Conservation (phyloP, 2,888 invertebrate species). For the Camptogramma bilineatum region DNA sequence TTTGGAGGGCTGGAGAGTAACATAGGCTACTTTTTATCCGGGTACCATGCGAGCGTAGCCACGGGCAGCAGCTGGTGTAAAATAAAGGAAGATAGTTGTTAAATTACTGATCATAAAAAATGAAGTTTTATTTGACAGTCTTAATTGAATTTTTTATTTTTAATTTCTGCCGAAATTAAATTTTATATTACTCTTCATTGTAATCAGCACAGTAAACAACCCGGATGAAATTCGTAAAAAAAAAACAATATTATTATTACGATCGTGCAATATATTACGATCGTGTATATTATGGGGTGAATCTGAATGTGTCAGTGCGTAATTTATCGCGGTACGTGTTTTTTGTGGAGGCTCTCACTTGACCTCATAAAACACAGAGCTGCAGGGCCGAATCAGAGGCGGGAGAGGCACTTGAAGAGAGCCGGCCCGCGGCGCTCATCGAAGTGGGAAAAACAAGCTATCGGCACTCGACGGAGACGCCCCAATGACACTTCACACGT, state of each 20-base stretch:
- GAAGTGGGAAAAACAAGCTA: constrained; percentile 84
- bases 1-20: too few species aligned
- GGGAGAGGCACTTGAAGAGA: constrained; percentile 58
- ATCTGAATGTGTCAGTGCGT: constrained; percentile 85
- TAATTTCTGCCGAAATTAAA: too few species aligned
- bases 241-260: constrained; percentile 80
- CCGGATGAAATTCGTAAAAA: constrained; percentile 60
- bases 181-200: neutral
- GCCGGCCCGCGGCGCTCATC: constrained; percentile 61
- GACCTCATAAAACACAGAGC: constrained; percentile 84
- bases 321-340: constrained; percentile 82
- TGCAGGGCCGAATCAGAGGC: constrained; percentile 71
- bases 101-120: too few species aligned
- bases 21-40: too few species aligned
- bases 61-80: too few species aligned
- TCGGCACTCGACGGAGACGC: constrained; percentile 81
- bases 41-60: too few species aligned
- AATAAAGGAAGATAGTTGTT: too few species aligned
- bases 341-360: constrained; percentile 82
- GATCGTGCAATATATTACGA: constrained; percentile 81
- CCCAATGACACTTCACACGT: constrained; percentile 83
- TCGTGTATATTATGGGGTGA: constrained; percentile 79
- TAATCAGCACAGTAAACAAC: constrained; percentile 35
- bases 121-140: too few species aligned
- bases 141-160: too few species aligned